These are phyloP conservation scores for Drosophila rubida DNA, from an alignment of 2,888 invertebrate species.

Conservation along the genomic window DNA sequence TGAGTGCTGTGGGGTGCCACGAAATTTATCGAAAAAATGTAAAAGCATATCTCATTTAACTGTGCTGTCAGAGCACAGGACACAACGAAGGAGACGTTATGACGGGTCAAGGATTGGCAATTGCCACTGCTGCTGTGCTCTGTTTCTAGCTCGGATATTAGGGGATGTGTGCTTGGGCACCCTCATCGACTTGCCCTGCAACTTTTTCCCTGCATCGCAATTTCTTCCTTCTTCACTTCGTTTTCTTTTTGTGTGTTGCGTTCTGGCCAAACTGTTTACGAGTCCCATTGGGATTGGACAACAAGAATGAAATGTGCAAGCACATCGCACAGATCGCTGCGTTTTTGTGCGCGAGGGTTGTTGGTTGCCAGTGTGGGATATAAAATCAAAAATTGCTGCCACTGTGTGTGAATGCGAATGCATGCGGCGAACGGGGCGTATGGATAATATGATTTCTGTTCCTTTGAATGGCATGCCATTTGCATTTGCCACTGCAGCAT, in stretches of 20 bases:
- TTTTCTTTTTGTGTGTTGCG: constrained; percentile 14
- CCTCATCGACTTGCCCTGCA: constrained; percentile 15
- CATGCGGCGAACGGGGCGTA: constrained; percentile 34
- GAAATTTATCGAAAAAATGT: constrained; percentile 64
- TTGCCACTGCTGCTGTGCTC: constrained; percentile 28
- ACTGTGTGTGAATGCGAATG: constrained; percentile 5
- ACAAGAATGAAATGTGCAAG: constrained; percentile 60
- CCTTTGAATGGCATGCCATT: constrained; percentile 55
- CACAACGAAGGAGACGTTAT: constrained; percentile 60
- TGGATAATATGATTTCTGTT: constrained; percentile 63
- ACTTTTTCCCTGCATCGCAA: constrained; percentile 20
- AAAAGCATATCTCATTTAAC: constrained; percentile 71
- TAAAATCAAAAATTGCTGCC: constrained; percentile 61
- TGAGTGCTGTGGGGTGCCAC: constrained; percentile 29
- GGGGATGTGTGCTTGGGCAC: constrained; percentile 1
- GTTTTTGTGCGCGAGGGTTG: constrained; percentile 32
- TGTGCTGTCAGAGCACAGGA: constrained; percentile 48
- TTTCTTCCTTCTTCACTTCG: neutral
- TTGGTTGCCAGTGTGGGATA: constrained; percentile 17
- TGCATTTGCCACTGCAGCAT: constrained; percentile 51
- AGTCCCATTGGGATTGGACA: constrained; percentile 62
- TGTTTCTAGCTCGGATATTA: constrained; percentile 15
- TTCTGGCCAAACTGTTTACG: constrained; percentile 61
- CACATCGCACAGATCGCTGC: constrained; percentile 48
- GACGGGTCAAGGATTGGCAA: constrained; percentile 81